Percentiles rank a stretch among this genome's conserved stretches.
phyloP scores from a whole-genome alignment of 2,888 invertebrate genomes.

The Ernsta delagoae region DNA sequence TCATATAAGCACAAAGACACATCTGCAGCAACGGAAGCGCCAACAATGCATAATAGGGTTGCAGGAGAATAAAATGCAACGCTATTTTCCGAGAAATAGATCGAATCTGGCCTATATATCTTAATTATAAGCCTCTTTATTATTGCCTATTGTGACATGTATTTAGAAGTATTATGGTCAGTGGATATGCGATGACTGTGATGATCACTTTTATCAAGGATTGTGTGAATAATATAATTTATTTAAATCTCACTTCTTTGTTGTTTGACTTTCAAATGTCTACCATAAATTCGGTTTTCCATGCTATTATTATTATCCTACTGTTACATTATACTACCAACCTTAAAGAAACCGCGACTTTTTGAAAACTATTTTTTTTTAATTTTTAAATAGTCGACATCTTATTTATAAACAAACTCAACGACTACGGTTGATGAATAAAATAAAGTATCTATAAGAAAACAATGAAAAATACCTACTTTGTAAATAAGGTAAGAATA shows the following conservation, averaged over 20 bases:
- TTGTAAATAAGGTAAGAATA: too few species aligned
- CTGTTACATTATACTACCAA: too few species aligned
- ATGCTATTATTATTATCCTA: too few species aligned
- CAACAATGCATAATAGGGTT: conserved; percentile 28
- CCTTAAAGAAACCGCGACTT: too few species aligned
- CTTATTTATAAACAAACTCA: too few species aligned
- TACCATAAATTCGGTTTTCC: too few species aligned
- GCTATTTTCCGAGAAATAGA: conserved; percentile 29
- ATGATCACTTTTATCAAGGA: neutral
- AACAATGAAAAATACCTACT: too few species aligned
- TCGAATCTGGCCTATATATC: conserved; percentile 32
- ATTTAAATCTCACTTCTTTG: neutral
- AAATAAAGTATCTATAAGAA: too few species aligned
- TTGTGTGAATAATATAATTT: neutral
- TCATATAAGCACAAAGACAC: conserved; percentile 19
- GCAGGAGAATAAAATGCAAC: conserved; percentile 20
- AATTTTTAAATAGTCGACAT: too few species aligned
- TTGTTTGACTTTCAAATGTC: too few species aligned
- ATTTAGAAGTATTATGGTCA: neutral
- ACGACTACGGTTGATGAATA: too few species aligned
- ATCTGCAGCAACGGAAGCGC: conserved; percentile 27
- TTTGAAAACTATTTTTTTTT: too few species aligned
- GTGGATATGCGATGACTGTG: neutral
- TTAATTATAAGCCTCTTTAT: conserved; percentile 21
- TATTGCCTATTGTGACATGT: conserved; percentile 20